Evolutionary conservation across 2,797 vertebrate species (phyloP), one percentile per base, ranked within the genome.

Genomic region (Dendrocincla fuliginosa): DNA sequence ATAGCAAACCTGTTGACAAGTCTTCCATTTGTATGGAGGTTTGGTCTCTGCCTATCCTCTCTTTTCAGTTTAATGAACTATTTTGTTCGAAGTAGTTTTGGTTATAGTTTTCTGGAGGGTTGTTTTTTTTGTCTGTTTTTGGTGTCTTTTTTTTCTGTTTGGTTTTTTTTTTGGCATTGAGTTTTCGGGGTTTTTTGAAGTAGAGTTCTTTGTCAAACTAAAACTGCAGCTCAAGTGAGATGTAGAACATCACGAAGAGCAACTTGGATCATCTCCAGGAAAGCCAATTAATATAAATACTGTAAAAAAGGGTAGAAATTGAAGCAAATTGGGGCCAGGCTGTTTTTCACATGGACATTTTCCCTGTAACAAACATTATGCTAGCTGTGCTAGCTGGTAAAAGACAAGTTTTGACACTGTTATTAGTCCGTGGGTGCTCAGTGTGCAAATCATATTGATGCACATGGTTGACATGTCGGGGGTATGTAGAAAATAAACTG

Each of bases 401-500:
- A 96, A 92, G 37, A 47, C 67, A 86, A 75, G 22, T 88, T 96
- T 83, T 93, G 78, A 92, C 73, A 89, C 37, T 67, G 77, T 90
- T 93, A 35, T 35, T 73, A 87, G 79, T 87, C 74, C 1, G 42
- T 81, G 77, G 76, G 60, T 83, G 41, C 84, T 86, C 77, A 70
- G 61, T 79, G 55, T 79, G 69, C 91, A 79, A 84, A 91, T 90
- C 44, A n/a, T 56, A 79, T 39, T 77, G 90, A 91, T 92, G 55
- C 74, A 87, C 79, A 55, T 44, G 44, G 71, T 28, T 92, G 84
- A 87, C 69, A 69, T 4, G 2, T 64, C 59, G 76, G 79, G 65
- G 47, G 67, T 87, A 92, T 61, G 71, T 65, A 56, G 94, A 91
- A 95, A 96, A 94, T 93, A 95, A 96, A 90, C 91, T 96, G 57